Evolutionary conservation across 2,888 invertebrate species (phyloP).

Genomic region (Oxytorus armatus): DNA sequence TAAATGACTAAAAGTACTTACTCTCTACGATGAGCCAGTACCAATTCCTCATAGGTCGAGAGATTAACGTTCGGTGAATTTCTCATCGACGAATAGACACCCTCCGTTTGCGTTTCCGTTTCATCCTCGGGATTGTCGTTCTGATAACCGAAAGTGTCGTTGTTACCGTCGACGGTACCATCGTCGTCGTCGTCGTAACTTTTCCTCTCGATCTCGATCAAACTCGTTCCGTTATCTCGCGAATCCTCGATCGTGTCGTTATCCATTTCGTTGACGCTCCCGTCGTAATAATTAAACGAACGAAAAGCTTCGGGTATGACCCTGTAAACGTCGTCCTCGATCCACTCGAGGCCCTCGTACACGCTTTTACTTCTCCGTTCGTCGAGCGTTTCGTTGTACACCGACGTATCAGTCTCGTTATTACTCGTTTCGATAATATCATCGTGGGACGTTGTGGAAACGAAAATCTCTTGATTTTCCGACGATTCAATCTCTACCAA

Average conservation of each 20-base stretch:
- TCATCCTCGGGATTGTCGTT: constrained; percentile 66
- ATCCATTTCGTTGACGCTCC: constrained; percentile 56
- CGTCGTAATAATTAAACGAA: constrained; percentile 73
- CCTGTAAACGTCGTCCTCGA: constrained; percentile 82
- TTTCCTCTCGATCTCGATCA: constrained; percentile 27
- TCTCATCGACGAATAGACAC: constrained; percentile 65
- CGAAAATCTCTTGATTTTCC: not conserved
- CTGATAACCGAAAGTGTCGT: constrained; percentile 72
- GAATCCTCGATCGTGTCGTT: constrained; percentile 72
- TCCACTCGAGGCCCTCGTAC: constrained; percentile 82
- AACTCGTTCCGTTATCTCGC: constrained; percentile 26
- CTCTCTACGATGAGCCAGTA: constrained; percentile 78
- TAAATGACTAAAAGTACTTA: constrained; percentile 76
- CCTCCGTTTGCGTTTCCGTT: constrained; percentile 60
- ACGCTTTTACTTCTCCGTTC: constrained; percentile 65
- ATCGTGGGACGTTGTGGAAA: not conserved
- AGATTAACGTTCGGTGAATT: constrained; percentile 73
- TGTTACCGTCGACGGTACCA: constrained; percentile 44
- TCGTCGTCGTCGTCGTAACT: constrained; percentile 17
- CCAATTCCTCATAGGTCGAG: constrained; percentile 76
- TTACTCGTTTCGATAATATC: not conserved
- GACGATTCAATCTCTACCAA: not conserved
- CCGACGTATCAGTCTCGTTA: not conserved
- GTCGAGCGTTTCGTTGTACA: constrained; percentile 32
- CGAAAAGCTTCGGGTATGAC: constrained; percentile 80